These are phyloP conservation scores for Monarcha castaneiventris DNA, from an alignment of 2,113 vertebrate genomes.

Conservation along the genomic window DNA sequence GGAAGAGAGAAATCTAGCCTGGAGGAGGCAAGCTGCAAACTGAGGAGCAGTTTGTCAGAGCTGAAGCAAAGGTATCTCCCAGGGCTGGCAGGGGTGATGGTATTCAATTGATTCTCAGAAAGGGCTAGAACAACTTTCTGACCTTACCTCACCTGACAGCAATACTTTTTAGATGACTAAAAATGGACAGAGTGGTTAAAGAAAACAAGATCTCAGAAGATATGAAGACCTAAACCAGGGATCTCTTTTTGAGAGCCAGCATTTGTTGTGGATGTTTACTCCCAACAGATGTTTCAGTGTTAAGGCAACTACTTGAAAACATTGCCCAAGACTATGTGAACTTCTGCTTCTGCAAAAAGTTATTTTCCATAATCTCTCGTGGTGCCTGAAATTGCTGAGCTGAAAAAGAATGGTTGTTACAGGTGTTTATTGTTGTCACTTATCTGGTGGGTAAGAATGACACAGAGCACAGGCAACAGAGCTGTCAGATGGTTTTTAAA, in stretches of 20 bases:
- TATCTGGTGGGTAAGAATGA: not conserved
- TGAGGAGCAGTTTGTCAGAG: conserved; percentile 50
- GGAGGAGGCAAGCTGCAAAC: conserved; percentile 45
- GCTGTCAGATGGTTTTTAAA: not conserved
- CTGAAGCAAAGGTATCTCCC: conserved; percentile 43
- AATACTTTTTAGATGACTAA: not conserved
- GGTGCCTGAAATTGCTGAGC: not conserved
- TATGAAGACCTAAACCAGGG: not conserved
- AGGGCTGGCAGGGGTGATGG: not conserved
- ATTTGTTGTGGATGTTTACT: not conserved
- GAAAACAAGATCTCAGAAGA: not conserved
- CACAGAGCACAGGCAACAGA: not conserved
- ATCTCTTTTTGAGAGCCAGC: not conserved
- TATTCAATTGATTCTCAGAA: conserved; percentile 29
- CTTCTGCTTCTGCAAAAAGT: conserved; percentile 17
- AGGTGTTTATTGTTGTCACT: not conserved
- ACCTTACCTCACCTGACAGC: conserved; percentile 4
- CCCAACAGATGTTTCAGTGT: conserved; percentile 17
- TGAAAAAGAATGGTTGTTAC: not conserved
- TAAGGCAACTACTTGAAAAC: conserved; percentile 8
- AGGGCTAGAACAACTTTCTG: conserved; percentile 30
- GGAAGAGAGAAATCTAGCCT: conserved; percentile 59
- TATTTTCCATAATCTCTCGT: conserved; percentile 19
- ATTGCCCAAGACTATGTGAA: not conserved
- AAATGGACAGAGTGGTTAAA: not conserved